Evolutionary conservation across 2,888 invertebrate genomes (phyloP), one percentile per base, ranked within the genome.

Genomic region (Meiosimyza decipiens): DNA sequence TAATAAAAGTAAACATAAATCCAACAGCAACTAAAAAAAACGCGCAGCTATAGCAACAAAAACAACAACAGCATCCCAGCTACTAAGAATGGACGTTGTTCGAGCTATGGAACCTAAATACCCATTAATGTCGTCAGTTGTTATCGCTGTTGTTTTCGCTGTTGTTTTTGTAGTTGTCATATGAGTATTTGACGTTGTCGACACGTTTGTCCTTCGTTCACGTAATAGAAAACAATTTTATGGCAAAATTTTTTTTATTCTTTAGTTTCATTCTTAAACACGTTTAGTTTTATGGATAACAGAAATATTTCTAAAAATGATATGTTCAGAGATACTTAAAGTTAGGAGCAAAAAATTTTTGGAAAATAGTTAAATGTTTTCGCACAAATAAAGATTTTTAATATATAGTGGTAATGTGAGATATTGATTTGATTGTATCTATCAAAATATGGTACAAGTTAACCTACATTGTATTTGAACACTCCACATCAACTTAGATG

Each of bases 291-390:
- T 40, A 74, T 47, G 63, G 63, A 71, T 64, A 66, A 74, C 68
- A 74, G 65, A 71, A 71, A 15, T 67, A 63, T 62, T 40, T 52
- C 57, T 59, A 70, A 71, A 51, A 51, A 71, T 47, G n/a, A 62
- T 71, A 71, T 73, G 67, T 40, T 40, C 28, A 28, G 28, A 3
- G 28, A 9, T 1, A 9, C 40, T 9, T 9, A 7, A 40, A 40
- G 40, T 9, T 1, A 40, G 6, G 28, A 28, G 28, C 4, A 28
- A 28, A 28, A 28, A 3, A 28, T 28, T 28, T 28, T 3, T 28
- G 28, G 4, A 28, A 28, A 28, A 28, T 28, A 28, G 4, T 28
- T 28, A 28, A 28, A 4, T 28, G 4, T 4, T n/a, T n/a, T n/a
- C n/a, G n/a, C n/a, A n/a, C n/a, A n/a, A n/a, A 22, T 22, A 22